Evolutionary conservation across 2,797 vertebrate genomes (phyloP).

Genomic region (Mormyrops boulengeri): DNA sequence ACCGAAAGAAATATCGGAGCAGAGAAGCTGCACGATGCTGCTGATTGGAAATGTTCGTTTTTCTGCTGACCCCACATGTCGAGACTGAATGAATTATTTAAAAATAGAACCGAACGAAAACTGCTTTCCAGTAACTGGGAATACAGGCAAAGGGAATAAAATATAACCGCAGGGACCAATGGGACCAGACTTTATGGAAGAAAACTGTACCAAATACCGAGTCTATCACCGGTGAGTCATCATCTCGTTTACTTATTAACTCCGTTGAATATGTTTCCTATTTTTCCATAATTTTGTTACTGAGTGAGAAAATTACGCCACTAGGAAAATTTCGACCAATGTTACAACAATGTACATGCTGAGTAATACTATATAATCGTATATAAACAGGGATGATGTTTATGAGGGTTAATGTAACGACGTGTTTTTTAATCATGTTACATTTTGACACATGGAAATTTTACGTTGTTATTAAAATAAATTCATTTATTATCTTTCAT

Average conservation of each 20-base stretch:
- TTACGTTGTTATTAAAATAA: neutral
- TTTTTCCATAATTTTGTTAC: neutral
- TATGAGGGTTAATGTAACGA: neutral
- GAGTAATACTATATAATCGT: neutral
- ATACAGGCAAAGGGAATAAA: constrained; percentile 39
- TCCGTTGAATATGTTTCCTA: neutral
- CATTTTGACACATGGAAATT: neutral
- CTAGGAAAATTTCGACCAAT: neutral
- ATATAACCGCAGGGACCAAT: constrained; percentile 59
- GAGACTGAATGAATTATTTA: neutral
- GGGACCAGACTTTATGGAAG: constrained; percentile 56
- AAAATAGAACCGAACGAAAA: constrained; percentile 58
- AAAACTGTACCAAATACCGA: constrained; percentile 45
- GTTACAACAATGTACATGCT: neutral
- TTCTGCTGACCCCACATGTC: neutral
- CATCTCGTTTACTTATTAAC: neutral
- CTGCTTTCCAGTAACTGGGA: constrained; percentile 32
- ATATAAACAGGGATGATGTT: neutral
- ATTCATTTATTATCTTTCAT: neutral
- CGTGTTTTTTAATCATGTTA: neutral
- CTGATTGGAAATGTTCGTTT: neutral
- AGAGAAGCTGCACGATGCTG: neutral
- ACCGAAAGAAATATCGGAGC: neutral
- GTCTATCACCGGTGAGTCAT: constrained; percentile 56
- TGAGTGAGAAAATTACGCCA: neutral